A percentile compares a stretch with the other conserved stretches of the same genome.
Evolutionary conservation across 2,888 invertebrate species (phyloP).

Genomic region (Nudaria mundana): DNA sequence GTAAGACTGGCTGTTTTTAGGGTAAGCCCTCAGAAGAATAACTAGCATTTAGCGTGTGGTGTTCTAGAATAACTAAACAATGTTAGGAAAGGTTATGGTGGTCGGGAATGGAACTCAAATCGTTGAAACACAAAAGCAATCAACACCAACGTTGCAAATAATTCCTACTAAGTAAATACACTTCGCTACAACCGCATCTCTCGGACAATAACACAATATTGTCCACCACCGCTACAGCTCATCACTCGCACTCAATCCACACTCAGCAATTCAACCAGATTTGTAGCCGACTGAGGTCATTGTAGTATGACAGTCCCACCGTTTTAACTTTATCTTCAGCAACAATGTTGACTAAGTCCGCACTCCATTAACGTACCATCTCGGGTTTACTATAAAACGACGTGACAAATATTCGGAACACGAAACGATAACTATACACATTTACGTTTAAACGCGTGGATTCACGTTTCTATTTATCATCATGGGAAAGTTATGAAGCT

Average conservation of each 20-base stretch:
- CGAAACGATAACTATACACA: constrained; percentile 31
- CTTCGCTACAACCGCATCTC: too few relatives aligned
- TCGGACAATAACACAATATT: too few relatives aligned
- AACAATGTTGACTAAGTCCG: constrained; percentile 28
- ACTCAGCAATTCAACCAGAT: constrained; percentile 53
- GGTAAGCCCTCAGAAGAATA: too few relatives aligned
- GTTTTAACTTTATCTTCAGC: constrained; percentile 63
- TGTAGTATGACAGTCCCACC: constrained; percentile 44
- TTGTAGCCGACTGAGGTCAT: constrained; percentile 54
- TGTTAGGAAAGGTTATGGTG: too few relatives aligned
- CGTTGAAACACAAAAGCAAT: too few relatives aligned
- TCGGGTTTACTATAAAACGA: constrained; percentile 33
- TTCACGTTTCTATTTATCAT: constrained; percentile 23
- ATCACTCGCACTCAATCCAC: constrained; percentile 13
- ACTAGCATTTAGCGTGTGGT: too few relatives aligned
- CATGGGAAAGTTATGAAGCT: constrained; percentile 24
- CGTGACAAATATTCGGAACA: constrained; percentile 23
- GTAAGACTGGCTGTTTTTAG: too few relatives aligned
- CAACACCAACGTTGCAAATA: too few relatives aligned
- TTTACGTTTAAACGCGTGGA: constrained; percentile 21
- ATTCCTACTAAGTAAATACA: too few relatives aligned
- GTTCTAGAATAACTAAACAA: too few relatives aligned
- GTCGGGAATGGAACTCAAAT: too few relatives aligned
- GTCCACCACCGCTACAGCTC: constrained; percentile 15
- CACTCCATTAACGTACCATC: constrained; percentile 23